Percentiles rank a stretch among this genome's conserved stretches.
Conservation (phyloP, 2,113 vertebrate genomes). For the Archocentrus centrarchus region DNA sequence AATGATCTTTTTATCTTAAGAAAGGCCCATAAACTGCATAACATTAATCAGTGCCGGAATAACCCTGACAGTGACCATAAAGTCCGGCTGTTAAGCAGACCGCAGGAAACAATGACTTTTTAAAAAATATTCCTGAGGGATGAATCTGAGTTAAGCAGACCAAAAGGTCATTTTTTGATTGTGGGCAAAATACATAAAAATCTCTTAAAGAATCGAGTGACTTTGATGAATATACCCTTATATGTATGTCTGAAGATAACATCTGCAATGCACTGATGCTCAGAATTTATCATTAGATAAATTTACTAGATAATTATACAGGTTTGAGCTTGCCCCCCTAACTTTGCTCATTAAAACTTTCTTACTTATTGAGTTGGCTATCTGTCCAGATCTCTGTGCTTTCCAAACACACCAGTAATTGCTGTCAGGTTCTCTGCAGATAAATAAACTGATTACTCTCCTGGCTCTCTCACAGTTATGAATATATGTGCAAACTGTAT, state of each 20-base stretch:
- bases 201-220: background rate
- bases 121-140: background rate
- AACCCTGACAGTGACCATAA: conserved; percentile 49
- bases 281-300: background rate
- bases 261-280: background rate
- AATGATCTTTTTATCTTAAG: conserved; percentile 50
- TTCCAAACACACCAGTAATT: conserved; percentile 59
- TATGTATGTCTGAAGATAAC: background rate
- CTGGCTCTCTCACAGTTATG: conserved; percentile 6
- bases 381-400: conserved; percentile 50
- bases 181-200: background rate
- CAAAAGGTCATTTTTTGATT: conserved; percentile 18
- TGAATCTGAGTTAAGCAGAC: conserved; percentile 13
- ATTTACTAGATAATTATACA: conserved; percentile 10
- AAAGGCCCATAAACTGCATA: conserved; percentile 48
- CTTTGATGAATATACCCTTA: background rate
- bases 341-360: conserved; percentile 68
- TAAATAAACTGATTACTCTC: conserved; percentile 44
- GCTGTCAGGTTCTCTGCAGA: conserved; percentile 52
- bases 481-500: conserved; percentile 39
- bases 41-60: conserved; percentile 50
- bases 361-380: conserved; percentile 26
- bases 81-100: conserved; percentile 40
- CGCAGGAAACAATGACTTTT: conserved; percentile 25
- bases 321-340: conserved; percentile 1